Conservation (phyloP, 2,797 vertebrate species). For the Platyrinchus mystaceus region DNA sequence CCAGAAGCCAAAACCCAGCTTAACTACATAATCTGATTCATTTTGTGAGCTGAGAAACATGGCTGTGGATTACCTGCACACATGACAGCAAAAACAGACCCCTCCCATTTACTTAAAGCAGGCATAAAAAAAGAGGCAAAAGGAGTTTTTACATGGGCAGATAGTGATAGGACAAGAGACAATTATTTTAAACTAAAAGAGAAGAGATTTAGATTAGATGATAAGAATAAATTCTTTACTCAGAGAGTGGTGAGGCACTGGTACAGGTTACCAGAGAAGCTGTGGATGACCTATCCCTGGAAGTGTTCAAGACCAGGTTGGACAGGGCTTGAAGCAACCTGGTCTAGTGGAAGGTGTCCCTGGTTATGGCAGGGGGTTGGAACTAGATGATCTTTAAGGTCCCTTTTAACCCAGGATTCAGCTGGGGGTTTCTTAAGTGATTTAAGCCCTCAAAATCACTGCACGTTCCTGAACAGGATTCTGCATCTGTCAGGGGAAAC, state of each 20-base stretch:
- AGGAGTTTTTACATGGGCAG: neutral
- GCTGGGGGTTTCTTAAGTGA: neutral
- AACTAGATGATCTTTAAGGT: neutral
- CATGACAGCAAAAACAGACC: neutral
- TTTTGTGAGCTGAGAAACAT: neutral
- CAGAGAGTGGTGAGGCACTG: neutral
- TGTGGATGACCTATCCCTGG: neutral
- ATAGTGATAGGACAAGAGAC: neutral
- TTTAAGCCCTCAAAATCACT: neutral
- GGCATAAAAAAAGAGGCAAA: neutral
- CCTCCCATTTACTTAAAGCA: neutral
- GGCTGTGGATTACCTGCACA: neutral
- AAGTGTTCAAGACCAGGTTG: neutral
- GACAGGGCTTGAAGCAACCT: neutral
- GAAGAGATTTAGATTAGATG: neutral
- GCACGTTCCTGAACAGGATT: neutral
- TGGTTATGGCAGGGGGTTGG: neutral
- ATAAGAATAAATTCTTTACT: neutral
- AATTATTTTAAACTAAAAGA: neutral
- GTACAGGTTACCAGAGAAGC: neutral
- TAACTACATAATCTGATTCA: neutral
- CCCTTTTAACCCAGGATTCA: neutral
- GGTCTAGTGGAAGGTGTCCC: fast-evolving
- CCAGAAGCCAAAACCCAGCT: neutral
- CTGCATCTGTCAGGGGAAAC: conserved; percentile 25